A percentile compares a stretch with the other conserved stretches of the same genome.
Evolutionary conservation across 2,888 invertebrate species (phyloP).

Genomic region (Mythimna ferrago): DNA sequence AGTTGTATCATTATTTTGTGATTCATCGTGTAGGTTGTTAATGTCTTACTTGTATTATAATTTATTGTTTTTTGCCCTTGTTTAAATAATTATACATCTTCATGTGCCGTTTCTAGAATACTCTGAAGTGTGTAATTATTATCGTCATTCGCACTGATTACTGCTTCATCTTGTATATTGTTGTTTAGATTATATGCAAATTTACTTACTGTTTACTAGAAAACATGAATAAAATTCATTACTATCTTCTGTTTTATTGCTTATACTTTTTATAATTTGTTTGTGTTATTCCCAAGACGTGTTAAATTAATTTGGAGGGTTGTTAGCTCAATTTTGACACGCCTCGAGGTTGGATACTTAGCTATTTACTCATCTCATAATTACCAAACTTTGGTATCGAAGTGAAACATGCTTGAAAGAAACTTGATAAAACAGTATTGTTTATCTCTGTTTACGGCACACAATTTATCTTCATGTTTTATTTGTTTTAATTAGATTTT

Average conservation of each 20-base stretch:
- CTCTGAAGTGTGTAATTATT: constrained; percentile 16
- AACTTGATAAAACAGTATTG: constrained; percentile 28
- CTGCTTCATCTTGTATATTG: not conserved
- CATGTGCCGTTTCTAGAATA: constrained; percentile 29
- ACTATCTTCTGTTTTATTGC: not conserved
- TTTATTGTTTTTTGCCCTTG: constrained; percentile 25
- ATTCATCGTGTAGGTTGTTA: constrained; percentile 43
- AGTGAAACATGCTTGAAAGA: constrained; percentile 14
- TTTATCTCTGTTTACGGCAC: not conserved
- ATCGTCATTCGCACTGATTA: constrained; percentile 18
- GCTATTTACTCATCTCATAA: constrained; percentile 42
- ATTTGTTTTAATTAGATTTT: not conserved
- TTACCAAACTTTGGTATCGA: constrained; percentile 49
- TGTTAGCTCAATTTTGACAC: constrained; percentile 48
- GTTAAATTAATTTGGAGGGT: constrained; percentile 57
- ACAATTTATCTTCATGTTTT: not conserved
- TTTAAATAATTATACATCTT: constrained; percentile 31
- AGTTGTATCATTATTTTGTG: constrained; percentile 46
- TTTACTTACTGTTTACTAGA: not conserved
- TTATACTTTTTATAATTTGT: constrained; percentile 21
- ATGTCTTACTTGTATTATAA: constrained; percentile 19
- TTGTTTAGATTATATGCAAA: not conserved
- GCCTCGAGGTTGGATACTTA: constrained; percentile 20
- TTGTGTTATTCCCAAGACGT: constrained; percentile 21
- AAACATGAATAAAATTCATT: not conserved